Base-by-base conservation (phyloP, 2,797 vertebrate species). In the Cirrhinus mrigala region DNA sequence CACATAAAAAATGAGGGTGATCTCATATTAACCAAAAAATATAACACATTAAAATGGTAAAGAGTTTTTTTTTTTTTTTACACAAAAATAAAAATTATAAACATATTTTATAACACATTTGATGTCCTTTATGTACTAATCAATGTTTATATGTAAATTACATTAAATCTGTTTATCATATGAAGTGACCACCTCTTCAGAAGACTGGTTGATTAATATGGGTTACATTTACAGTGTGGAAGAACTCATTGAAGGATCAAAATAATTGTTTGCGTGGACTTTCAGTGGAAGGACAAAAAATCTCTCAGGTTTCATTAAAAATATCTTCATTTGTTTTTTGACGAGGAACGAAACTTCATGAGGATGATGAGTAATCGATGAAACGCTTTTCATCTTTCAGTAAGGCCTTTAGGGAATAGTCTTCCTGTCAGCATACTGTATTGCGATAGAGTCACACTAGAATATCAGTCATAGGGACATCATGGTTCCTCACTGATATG, bases 401-500 rank as follows among this genome's bases (percentile, higher is more conserved):
- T 14, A 2, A 54, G 7, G 11, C 6, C 56, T 44, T 44, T 44
- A 18, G 14, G 4, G 3, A 33, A 18, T n/a, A 66, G 37, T 75
- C 40, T 10, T 76, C 11, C 20, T 24, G 33, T 76, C 82, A 76
- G 58, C 71, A 64, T 22, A 37, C 33, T 37, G 33, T 37, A 2
- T 27, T 78, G 7, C 29, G 20, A 82, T 2, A 1, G 29, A n/a
- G 8, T 90, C 86, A 86, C 18, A 82, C 27, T 79, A 88, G 68
- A 88, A 89, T 81, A 44, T 71, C 85, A 85, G 84, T 88, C 52
- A 82, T 15, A 1, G 27, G 74, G 78, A 54, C 46, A 8, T 93
- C 81, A 2, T 24, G 24, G 9, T 24, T 78, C 86, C 80, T 91
- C 44, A 88, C 81, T 52, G 92, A 83, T 4, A 88, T 84, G 48